Conservation (phyloP, 2,888 invertebrate genomes). For the Leucozona laternaria region DNA sequence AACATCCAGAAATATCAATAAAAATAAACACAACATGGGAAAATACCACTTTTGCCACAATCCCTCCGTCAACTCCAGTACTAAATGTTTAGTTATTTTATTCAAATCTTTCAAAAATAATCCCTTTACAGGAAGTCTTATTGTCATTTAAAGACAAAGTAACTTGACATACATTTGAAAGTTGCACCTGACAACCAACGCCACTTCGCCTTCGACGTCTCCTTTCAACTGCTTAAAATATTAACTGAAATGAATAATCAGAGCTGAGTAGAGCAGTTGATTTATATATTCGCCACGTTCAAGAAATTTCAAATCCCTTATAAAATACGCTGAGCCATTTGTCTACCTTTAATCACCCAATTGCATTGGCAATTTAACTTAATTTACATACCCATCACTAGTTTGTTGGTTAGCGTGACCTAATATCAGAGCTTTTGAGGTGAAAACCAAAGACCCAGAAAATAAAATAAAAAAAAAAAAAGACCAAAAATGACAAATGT, state of each 20-base stretch:
- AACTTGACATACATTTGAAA: not conserved
- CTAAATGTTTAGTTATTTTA: too few species aligned
- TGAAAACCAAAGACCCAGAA: slow-evolving; percentile 13
- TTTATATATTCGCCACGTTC: slow-evolving; percentile 6
- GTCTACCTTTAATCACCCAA: slow-evolving; percentile 74
- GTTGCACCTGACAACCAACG: not conserved
- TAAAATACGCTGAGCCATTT: slow-evolving; percentile 69
- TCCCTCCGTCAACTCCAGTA: too few species aligned
- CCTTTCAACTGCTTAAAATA: slow-evolving; percentile 1
- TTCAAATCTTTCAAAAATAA: too few species aligned
- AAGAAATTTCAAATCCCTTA: slow-evolving; percentile 32
- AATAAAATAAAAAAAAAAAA: slow-evolving; percentile 31
- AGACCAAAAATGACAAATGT: slow-evolving; percentile 69
- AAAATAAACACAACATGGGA: too few species aligned
- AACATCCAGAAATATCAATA: too few species aligned
- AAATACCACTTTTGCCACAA: too few species aligned
- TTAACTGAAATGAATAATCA: slow-evolving; percentile 44
- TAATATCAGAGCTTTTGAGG: slow-evolving; percentile 5
- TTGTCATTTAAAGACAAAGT: not conserved
- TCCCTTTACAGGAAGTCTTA: not conserved
- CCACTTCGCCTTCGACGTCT: too few species aligned
- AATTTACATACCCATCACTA: slow-evolving; percentile 71
- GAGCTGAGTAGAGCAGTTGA: slow-evolving; percentile 22
- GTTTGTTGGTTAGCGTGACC: slow-evolving; percentile 28
- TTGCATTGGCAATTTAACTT: slow-evolving; percentile 72